Percentiles rank a stretch among this genome's conserved stretches.
Conservation (phyloP, 2,888 invertebrate species). For the Brachynemurus nebulosus region DNA sequence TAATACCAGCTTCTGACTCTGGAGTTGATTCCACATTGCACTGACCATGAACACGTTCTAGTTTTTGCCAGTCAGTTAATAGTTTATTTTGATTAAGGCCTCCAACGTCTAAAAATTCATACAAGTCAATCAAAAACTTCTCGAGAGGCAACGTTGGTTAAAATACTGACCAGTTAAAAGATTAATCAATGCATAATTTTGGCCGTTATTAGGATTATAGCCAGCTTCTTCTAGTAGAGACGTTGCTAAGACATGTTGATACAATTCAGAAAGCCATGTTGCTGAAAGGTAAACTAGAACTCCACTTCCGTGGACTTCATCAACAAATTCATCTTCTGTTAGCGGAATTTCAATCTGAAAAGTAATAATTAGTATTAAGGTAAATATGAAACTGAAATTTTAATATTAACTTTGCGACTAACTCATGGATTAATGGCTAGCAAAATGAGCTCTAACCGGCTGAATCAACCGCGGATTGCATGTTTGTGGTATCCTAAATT, state of each 20-base stretch:
- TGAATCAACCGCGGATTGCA: too few relatives aligned
- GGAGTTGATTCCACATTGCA: conserved; percentile 51
- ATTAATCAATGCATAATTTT: conserved; percentile 54
- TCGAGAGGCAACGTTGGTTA: background rate
- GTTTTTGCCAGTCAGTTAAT: conserved; percentile 72
- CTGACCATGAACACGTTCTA: conserved; percentile 59
- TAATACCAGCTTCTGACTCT: conserved; percentile 65
- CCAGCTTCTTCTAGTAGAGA: conserved; percentile 59
- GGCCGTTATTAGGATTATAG: conserved; percentile 38
- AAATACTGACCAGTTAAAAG: conserved; percentile 50
- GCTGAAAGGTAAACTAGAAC: conserved; percentile 86
- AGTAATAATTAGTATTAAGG: too few relatives aligned
- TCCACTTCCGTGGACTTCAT: conserved; percentile 83
- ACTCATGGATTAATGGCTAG: too few relatives aligned
- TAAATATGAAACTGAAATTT: too few relatives aligned
- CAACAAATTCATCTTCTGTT: conserved; percentile 79
- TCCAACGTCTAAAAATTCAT: conserved; percentile 62
- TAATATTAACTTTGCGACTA: background rate
- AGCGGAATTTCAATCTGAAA: conserved; percentile 34
- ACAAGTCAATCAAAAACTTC: background rate
- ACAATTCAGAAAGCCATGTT: conserved; percentile 85
- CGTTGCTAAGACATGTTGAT: conserved; percentile 67
- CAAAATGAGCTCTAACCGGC: too few relatives aligned
- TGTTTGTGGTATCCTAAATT: too few relatives aligned
- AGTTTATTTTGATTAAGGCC: conserved; percentile 73